Percentiles rank a stretch among this genome's conserved stretches.
phyloP scores from a whole-genome alignment of 2,797 vertebrate species.

The Botia kubotai region DNA sequence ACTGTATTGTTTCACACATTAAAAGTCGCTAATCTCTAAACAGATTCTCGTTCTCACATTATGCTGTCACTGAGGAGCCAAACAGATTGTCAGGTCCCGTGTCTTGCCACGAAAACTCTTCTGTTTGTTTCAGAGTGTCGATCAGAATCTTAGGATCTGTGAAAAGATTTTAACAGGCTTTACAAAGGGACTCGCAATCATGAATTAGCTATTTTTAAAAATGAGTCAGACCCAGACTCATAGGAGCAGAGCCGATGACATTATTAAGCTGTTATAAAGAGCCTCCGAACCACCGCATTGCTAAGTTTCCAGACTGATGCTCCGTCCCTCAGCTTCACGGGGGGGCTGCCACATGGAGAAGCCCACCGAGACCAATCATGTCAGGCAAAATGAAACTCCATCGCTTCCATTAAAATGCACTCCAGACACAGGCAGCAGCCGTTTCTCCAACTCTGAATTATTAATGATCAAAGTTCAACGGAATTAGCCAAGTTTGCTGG shows the following conservation, averaged over 20 bases:
- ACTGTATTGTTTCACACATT: constrained; percentile 4
- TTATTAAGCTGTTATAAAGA: constrained; percentile 68
- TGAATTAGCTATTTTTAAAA: constrained; percentile 63
- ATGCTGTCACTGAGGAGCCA: constrained; percentile 13
- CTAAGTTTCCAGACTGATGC: constrained; percentile 48
- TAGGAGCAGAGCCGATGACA: constrained; percentile 60
- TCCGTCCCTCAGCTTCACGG: constrained; percentile 45
- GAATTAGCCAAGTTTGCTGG: constrained; percentile 62
- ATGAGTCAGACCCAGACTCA: constrained; percentile 60
- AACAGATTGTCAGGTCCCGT: not conserved
- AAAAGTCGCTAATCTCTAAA: constrained; percentile 3
- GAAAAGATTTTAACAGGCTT: constrained; percentile 47
- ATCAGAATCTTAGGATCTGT: constrained; percentile 31
- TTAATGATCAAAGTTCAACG: constrained; percentile 69
- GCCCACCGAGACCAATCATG: constrained; percentile 65
- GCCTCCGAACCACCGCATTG: constrained; percentile 47
- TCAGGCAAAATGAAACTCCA: constrained; percentile 62
- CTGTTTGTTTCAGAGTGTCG: constrained; percentile 21
- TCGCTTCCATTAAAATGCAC: constrained; percentile 17
- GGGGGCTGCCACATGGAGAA: constrained; percentile 58
- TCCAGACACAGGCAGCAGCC: constrained; percentile 25
- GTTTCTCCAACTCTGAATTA: constrained; percentile 57
- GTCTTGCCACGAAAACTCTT: constrained; percentile 18
- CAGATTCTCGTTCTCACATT: constrained; percentile 6
- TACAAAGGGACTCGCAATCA: constrained; percentile 54